Evolutionary conservation across 30 jellyfish, hydroid and myxozoan species (phyloP).

Genomic region (Hydractinia echinata): DNA sequence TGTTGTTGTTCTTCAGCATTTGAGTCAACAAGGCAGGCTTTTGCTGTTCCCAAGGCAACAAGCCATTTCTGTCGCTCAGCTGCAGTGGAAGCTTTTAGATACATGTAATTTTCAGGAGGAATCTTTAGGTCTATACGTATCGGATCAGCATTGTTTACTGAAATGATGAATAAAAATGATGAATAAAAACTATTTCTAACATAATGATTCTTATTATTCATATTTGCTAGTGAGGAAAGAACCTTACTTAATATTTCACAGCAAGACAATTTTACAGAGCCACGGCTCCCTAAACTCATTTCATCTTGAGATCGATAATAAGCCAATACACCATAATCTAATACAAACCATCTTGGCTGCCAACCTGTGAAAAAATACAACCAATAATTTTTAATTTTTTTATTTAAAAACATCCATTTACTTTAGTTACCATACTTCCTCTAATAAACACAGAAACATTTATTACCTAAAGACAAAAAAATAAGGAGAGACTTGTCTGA

Average conservation of each 20-base stretch:
- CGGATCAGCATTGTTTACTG: slow-evolving; percentile 87
- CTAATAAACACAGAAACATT: no score
- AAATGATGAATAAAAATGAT: background rate
- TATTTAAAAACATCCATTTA: no score
- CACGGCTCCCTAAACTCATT: slow-evolving; percentile 85
- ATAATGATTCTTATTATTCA: background rate
- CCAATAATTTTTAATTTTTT: no score
- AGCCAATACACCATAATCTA: slow-evolving; percentile 89
- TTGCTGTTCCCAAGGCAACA: slow-evolving; percentile 96
- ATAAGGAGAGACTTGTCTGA: no score
- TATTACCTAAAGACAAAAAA: no score
- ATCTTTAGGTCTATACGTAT: slow-evolving; percentile 78
- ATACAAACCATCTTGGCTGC: slow-evolving; percentile 96
- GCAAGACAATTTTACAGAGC: slow-evolving; percentile 84
- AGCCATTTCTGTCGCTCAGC: slow-evolving; percentile 92
- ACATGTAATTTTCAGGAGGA: slow-evolving; percentile 91
- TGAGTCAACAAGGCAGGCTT: slow-evolving; percentile 79
- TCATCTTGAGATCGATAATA: slow-evolving; percentile 91
- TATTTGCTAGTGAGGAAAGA: background rate
- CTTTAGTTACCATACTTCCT: no score
- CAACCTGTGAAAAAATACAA: slow-evolving; percentile 44
- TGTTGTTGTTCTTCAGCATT: slow-evolving; percentile 70
- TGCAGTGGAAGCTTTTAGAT: slow-evolving; percentile 78
- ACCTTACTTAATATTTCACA: slow-evolving; percentile 79
- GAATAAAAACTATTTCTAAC: background rate